A percentile compares a stretch with the other conserved stretches of the same genome.
Conservation (phyloP, 23 tunicate species). For the Ciona savignyi region DNA sequence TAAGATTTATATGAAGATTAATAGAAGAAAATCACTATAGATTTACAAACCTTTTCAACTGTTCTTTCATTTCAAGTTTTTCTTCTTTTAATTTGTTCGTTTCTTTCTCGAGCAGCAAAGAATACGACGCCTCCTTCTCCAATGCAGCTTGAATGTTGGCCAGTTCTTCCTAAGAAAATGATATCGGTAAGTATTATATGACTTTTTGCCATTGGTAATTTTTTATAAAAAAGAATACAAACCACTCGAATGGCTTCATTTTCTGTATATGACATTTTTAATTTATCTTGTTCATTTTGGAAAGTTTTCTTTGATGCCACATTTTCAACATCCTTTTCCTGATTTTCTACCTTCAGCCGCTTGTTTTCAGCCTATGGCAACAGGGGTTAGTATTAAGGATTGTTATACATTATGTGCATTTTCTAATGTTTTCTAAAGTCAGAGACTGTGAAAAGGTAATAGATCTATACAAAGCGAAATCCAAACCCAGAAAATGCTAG, state of each 20-base stretch:
- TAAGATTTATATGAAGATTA: too few relatives aligned
- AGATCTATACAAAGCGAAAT: too few relatives aligned
- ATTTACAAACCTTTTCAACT: background rate
- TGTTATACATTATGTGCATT: too few relatives aligned
- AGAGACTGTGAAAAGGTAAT: too few relatives aligned
- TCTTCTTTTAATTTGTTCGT: slow-evolving; percentile 29
- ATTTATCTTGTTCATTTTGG: slow-evolving; percentile 26
- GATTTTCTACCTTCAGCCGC: slow-evolving; percentile 29
- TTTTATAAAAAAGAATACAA: too few relatives aligned
- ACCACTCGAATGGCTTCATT: slow-evolving; percentile 24
- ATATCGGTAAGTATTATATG: too few relatives aligned
- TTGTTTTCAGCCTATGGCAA: slow-evolving; percentile 25
- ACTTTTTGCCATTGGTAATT: too few relatives aligned
- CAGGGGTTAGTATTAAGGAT: too few relatives aligned
- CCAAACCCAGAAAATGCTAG: too few relatives aligned
- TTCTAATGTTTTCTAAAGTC: too few relatives aligned
- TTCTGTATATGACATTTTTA: slow-evolving; percentile 10
- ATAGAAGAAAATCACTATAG: too few relatives aligned
- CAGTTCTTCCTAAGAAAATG: slow-evolving; percentile 42
- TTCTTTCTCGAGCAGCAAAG: slow-evolving; percentile 28
- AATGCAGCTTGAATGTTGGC: slow-evolving; percentile 23
- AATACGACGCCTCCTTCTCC: slow-evolving; percentile 46
- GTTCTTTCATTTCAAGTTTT: slow-evolving; percentile 20
- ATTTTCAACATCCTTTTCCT: slow-evolving; percentile 22
- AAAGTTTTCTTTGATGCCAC: slow-evolving; percentile 8